phyloP scores from a whole-genome alignment of 2,797 vertebrate species.

The Danionella dracula region DNA sequence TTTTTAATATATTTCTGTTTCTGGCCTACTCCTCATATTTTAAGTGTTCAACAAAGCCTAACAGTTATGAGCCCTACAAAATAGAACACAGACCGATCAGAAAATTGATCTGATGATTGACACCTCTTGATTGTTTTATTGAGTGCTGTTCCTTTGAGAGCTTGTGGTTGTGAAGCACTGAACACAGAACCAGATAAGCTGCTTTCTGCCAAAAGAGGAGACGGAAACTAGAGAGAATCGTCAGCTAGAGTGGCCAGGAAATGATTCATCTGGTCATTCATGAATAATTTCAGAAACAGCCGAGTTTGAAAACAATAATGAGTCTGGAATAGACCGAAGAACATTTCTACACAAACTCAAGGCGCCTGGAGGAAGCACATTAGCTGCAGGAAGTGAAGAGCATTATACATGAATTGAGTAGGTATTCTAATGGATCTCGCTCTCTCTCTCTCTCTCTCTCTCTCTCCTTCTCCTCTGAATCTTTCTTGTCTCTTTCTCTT shows the following conservation, averaged over 20 bases:
- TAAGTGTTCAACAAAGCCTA: too few relatives aligned
- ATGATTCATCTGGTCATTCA: slow-evolving; percentile 11
- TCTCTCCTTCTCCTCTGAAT: too few relatives aligned
- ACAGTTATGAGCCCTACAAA: too few relatives aligned
- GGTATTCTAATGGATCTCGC: slow-evolving; percentile 35
- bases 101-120: not conserved
- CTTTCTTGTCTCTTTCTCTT: too few relatives aligned
- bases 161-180: not conserved
- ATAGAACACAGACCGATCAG: too few relatives aligned
- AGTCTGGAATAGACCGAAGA: not conserved
- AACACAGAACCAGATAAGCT: not conserved
- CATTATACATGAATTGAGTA: slow-evolving; percentile 33
- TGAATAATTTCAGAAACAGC: slow-evolving; percentile 24
- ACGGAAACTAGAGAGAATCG: not conserved
- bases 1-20: too few relatives aligned
- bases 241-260: slow-evolving; percentile 3
- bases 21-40: too few relatives aligned
- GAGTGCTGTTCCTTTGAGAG: not conserved
- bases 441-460: not conserved
- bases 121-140: not conserved
- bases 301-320: slow-evolving; percentile 20
- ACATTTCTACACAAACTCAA: not conserved
- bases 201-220: not conserved
- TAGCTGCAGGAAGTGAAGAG: slow-evolving; percentile 41
- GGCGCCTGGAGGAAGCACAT: slow-evolving; percentile 30